Evolutionary conservation across 1,140 invertebrate genomes (phyloP), one percentile per base, ranked within the genome.

Genomic region (Calosoma granatense): DNA sequence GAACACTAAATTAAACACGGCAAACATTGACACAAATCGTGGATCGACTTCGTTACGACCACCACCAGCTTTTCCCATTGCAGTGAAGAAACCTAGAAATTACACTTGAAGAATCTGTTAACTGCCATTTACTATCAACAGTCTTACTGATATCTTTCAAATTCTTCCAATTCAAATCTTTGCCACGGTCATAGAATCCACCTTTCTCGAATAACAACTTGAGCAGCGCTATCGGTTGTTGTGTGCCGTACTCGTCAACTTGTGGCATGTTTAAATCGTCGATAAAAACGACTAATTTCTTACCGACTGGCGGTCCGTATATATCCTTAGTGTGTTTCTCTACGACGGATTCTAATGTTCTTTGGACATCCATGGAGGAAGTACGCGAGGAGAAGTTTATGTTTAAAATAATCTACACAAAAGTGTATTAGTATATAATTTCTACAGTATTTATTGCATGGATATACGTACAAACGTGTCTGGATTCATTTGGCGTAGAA

Each of bases 191-290:
- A 69, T 92, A 95, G 63, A 93, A 82, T 20, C 92, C 92, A 59
- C 85, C 85, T 62, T 82, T 81, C 71, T 95, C 91, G 47, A 95
- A 81, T 1, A 95, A 69, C 17, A 94, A 70, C 71, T 94, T 95
- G 1, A 96, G 72, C 6, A 95, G 69, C 0, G 92, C 92, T 60
- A 95, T 92, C 0, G 92, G 92, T 65, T 95, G 92, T 71, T 95
- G 92, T 0, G 90, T 94, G 1, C 92, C 92, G 67, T 94, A 94
- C 1, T 82, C 86, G 64, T 78, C 76, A 21, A 92, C 86, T 72
- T 90, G 81, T 30, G 92, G 91, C 90, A 94, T 94, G 70, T 95
- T 94, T 83, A 96, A 86, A 65, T 96, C 91, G 69, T 96, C 93
- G 61, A 96, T 87, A 68, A 95, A 95, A 61, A 92, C 81, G 43